A percentile compares a stretch with the other conserved stretches of the same genome.
Conservation (phyloP, 1,140 invertebrate species). For the Camponotus floridanus region DNA sequence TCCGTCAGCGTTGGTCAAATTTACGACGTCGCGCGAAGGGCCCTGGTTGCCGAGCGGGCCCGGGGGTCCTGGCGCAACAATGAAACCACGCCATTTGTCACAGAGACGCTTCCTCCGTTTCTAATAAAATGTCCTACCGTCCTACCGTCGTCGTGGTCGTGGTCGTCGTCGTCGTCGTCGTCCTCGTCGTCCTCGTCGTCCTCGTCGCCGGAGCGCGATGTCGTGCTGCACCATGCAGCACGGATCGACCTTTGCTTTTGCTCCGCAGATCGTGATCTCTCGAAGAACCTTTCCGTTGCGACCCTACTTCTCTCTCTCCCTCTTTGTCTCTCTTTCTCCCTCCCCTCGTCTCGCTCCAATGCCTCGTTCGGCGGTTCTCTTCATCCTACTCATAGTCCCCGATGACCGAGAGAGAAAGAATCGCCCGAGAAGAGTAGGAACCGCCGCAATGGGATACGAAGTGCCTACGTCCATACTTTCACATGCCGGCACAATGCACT, state of each 20-base stretch:
- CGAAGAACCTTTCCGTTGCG: conserved; percentile 42
- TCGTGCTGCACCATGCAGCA: conserved; percentile 71
- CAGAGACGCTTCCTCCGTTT: conserved; percentile 80
- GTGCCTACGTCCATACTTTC: conserved; percentile 76
- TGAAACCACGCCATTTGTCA: conserved; percentile 81
- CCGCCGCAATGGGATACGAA: conserved; percentile 64
- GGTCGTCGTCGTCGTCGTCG: conserved; percentile 39
- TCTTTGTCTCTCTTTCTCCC: background rate
- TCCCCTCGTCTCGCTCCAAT: background rate
- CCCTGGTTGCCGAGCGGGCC: conserved; percentile 66
- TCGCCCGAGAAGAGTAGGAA: conserved; percentile 22
- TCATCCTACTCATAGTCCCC: conserved; percentile 45
- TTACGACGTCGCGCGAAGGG: conserved; percentile 75
- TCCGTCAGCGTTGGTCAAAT: conserved; percentile 79
- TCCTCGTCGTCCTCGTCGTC: conserved; percentile 54
- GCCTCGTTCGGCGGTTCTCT: background rate
- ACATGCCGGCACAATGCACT: conserved; percentile 75
- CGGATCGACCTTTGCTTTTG: conserved; percentile 78
- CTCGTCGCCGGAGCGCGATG: conserved; percentile 37
- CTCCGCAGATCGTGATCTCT: conserved; percentile 76
- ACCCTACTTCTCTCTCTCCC: conserved; percentile 19
- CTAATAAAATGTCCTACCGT: conserved; percentile 78
- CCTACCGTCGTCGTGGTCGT: background rate
- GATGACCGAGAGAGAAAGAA: conserved; percentile 57
- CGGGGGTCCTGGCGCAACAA: conserved; percentile 75